phyloP scores from a whole-genome alignment of 2,888 invertebrate species.

The Morinoia aosen region DNA sequence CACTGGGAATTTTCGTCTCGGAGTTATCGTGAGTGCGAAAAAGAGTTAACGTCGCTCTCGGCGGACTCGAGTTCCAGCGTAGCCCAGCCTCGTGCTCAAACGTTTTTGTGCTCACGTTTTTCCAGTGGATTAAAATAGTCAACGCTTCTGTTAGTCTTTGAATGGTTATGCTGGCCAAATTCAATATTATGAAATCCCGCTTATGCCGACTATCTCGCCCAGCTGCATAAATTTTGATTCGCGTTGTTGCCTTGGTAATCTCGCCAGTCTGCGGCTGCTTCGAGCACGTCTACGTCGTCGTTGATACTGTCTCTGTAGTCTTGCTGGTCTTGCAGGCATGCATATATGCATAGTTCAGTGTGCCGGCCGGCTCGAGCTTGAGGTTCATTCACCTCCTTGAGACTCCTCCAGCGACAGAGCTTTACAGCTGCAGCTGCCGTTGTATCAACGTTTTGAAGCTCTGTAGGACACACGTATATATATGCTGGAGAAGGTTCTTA shows the following conservation, averaged over 20 bases:
- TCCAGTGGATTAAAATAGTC: no score
- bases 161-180: no score
- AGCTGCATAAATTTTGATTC: neutral
- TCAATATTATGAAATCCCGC: no score
- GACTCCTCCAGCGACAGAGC: neutral
- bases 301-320: neutral
- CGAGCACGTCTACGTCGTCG: neutral
- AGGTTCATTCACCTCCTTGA: constrained; percentile 26
- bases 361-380: constrained; percentile 14
- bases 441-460: neutral
- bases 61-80: no score
- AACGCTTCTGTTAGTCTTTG: no score
- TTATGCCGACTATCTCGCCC: no score
- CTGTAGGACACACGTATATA: neutral
- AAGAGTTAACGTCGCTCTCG: no score
- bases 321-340: neutral
- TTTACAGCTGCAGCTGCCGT: neutral
- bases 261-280: neutral
- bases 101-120: no score
- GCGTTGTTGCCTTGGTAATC: neutral
- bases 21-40: no score
- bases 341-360: constrained; percentile 26
- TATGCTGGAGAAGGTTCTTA: neutral
- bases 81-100: no score
- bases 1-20: no score